phyloP scores from a whole-genome alignment of 1,140 invertebrate genomes.

The Mactra quadrangularis region DNA sequence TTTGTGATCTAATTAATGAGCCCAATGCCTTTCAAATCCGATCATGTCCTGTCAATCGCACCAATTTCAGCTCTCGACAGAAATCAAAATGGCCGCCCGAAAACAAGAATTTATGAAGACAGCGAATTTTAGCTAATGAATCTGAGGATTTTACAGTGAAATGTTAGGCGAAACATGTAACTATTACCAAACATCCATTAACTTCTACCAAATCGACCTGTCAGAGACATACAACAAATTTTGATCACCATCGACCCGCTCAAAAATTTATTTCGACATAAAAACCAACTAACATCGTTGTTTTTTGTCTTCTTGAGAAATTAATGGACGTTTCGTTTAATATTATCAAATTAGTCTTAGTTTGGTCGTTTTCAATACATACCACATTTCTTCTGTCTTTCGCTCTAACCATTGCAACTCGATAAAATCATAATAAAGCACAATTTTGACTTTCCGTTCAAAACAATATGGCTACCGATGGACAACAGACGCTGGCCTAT shows the following conservation, averaged over 20 bases:
- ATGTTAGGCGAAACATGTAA: conserved; percentile 42
- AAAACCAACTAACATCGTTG: neutral
- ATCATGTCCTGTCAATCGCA: conserved; percentile 56
- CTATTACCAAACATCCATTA: conserved; percentile 31
- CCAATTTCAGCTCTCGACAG: conserved; percentile 56
- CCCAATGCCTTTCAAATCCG: conserved; percentile 3
- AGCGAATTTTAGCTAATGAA: neutral
- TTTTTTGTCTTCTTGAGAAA: conserved; percentile 11
- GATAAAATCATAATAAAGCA: conserved; percentile 62
- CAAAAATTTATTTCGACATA: neutral
- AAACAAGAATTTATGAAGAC: neutral
- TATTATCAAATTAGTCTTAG: conserved; percentile 48
- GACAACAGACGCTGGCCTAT: conserved; percentile 72
- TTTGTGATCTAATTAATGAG: neutral
- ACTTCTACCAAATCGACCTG: neutral
- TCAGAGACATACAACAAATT: neutral
- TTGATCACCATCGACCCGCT: neutral
- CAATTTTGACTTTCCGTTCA: conserved; percentile 47
- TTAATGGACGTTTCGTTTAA: conserved; percentile 49
- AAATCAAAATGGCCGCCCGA: conserved; percentile 59
- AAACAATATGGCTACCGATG: conserved; percentile 77
- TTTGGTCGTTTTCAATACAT: conserved; percentile 40
- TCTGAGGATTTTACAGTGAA: neutral
- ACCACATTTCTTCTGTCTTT: conserved; percentile 53
- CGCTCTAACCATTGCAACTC: conserved; percentile 53